phyloP scores from a whole-genome alignment of 2,888 invertebrate species.

The Tipula vernalis region DNA sequence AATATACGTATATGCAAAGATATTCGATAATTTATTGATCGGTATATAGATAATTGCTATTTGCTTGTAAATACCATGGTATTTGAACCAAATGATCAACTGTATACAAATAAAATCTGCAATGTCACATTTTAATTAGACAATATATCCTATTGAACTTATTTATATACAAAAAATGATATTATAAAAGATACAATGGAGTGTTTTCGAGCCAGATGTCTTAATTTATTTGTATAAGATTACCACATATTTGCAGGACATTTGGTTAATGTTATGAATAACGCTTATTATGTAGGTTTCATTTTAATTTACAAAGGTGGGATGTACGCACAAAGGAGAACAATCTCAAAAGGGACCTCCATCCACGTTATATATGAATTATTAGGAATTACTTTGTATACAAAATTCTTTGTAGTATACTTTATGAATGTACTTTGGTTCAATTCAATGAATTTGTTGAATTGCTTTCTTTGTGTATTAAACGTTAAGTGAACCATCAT shows the following conservation, averaged over 20 bases:
- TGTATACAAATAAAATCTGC: background rate
- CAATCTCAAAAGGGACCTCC: background rate
- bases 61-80: background rate
- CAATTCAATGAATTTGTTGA: background rate
- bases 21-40: background rate
- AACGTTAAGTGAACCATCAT: background rate
- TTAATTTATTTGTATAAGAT: background rate
- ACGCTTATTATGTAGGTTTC: background rate
- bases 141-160: background rate
- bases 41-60: background rate
- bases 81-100: background rate
- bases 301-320: background rate
- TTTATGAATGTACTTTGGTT: background rate
- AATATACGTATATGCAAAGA: background rate
- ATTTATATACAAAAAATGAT: background rate
- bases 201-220: background rate
- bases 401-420: background rate
- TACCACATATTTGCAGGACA: slow-evolving; percentile 4
- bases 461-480: background rate
- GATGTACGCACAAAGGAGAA: background rate
- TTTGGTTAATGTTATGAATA: background rate
- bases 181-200: background rate
- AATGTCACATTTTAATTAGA: background rate
- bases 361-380: background rate
- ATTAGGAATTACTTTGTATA: background rate